Conservation (phyloP, 2,797 vertebrate species). For the Oreochromis grahami region DNA sequence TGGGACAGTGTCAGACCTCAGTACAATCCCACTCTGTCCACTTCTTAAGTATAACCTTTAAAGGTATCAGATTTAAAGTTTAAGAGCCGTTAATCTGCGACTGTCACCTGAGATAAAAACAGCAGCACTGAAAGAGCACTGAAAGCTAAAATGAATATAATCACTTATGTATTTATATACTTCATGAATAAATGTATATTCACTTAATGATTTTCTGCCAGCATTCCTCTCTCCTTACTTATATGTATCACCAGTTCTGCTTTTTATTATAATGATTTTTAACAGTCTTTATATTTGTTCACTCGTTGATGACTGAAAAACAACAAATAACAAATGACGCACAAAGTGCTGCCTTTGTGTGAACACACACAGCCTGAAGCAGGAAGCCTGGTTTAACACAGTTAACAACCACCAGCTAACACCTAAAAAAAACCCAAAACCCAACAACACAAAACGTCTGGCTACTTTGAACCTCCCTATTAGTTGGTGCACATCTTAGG, state of each 20-base stretch:
- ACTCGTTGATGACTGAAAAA: not conserved
- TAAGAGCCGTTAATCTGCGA: not conserved
- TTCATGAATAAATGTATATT: not conserved
- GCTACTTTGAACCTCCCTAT: not conserved
- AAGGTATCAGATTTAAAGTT: not conserved
- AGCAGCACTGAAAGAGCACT: not conserved
- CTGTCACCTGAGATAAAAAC: not conserved
- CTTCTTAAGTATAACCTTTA: not conserved
- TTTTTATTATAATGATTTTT: not conserved
- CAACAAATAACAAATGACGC: not conserved
- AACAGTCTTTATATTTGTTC: not conserved
- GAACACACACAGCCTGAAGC: not conserved
- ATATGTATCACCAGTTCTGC: not conserved
- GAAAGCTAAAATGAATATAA: not conserved
- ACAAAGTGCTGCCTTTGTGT: not conserved
- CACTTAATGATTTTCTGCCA: not conserved
- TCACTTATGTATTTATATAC: not conserved
- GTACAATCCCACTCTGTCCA: not conserved
- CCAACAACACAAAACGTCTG: not conserved
- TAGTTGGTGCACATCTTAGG: not conserved
- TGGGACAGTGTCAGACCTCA: not conserved
- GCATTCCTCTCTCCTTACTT: not conserved
- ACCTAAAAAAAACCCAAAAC: not conserved
- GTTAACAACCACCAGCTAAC: not conserved
- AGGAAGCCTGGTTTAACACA: not conserved